A percentile compares a stretch with the other conserved stretches of the same genome.
Conservation (phyloP, 2,113 vertebrate genomes). For the Oncorhynchus kisutch region DNA sequence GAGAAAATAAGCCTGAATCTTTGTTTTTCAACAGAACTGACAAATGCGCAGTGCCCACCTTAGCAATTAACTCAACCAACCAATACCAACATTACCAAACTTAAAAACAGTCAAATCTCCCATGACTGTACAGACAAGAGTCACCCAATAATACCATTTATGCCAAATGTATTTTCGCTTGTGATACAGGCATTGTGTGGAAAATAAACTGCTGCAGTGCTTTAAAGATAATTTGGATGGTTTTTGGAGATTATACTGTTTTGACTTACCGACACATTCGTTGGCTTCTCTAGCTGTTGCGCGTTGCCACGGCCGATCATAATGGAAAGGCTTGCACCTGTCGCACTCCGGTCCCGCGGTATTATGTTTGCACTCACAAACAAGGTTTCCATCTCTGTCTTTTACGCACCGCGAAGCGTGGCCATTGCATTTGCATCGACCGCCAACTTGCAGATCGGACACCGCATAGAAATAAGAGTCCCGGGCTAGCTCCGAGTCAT, state of each 20-base stretch:
- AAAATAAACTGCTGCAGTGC: too few species aligned
- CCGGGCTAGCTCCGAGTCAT: conserved; percentile 91
- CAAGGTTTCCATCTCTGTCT: conserved; percentile 88
- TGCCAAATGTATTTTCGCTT: too few species aligned
- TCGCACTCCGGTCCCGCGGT: conserved; percentile 96
- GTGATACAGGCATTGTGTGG: too few species aligned
- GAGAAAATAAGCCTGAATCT: not conserved
- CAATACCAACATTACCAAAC: too few species aligned
- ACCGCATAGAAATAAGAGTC: conserved; percentile 96
- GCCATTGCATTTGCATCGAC: conserved; percentile 96
- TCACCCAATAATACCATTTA: too few species aligned
- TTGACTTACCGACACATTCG: conserved; percentile 95
- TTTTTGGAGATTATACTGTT: not conserved
- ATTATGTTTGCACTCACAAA: conserved; percentile 97
- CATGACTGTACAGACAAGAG: too few species aligned
- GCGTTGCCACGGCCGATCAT: conserved; percentile 96
- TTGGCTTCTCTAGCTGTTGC: conserved; percentile 95
- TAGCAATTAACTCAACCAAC: too few species aligned
- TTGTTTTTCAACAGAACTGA: not conserved
- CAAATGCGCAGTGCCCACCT: not conserved
- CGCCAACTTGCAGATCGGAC: conserved; percentile 96
- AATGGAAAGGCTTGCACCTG: conserved; percentile 98
- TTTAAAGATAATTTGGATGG: too few species aligned
- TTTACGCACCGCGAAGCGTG: conserved; percentile 94
- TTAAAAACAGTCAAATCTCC: too few species aligned